phyloP scores from a whole-genome alignment of 2,797 vertebrate species.

The Erethizon dorsatum region DNA sequence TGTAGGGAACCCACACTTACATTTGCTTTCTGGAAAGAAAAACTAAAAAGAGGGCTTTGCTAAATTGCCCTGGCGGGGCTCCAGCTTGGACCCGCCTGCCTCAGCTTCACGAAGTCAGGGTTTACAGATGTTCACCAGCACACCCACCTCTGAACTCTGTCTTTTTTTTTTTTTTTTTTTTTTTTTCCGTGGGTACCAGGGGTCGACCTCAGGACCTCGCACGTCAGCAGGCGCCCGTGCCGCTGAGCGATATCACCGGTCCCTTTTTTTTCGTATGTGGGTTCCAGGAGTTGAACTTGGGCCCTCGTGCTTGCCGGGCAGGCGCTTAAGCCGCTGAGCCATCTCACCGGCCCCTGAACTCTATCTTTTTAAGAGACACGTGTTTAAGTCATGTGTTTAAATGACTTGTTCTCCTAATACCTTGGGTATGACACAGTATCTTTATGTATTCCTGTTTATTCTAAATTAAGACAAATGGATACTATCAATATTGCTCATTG shows the following conservation, averaged over 20 bases:
- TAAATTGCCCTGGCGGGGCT: not conserved
- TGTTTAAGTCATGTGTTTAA: not conserved
- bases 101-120: not conserved
- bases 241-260: too few relatives aligned
- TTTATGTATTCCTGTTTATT: not conserved
- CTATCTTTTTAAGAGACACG: not conserved
- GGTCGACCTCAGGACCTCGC: too few relatives aligned
- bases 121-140: not conserved
- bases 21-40: constrained; percentile 8
- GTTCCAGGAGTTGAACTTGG: too few relatives aligned
- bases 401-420: not conserved
- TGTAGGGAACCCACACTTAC: not conserved
- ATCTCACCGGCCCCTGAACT: not conserved
- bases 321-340: too few relatives aligned
- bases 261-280: too few relatives aligned
- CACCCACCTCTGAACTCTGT: not conserved
- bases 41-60: not conserved
- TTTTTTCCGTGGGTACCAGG: too few relatives aligned
- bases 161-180: not conserved
- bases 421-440: not conserved
- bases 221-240: too few relatives aligned
- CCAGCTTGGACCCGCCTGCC: not conserved
- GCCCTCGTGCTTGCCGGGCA: too few relatives aligned
- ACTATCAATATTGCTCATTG: not conserved
- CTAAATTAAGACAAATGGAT: not conserved